Percentiles rank a stretch among this genome's conserved stretches.
Conservation (phyloP, 2,797 vertebrate genomes). For the Podargus strigoides region DNA sequence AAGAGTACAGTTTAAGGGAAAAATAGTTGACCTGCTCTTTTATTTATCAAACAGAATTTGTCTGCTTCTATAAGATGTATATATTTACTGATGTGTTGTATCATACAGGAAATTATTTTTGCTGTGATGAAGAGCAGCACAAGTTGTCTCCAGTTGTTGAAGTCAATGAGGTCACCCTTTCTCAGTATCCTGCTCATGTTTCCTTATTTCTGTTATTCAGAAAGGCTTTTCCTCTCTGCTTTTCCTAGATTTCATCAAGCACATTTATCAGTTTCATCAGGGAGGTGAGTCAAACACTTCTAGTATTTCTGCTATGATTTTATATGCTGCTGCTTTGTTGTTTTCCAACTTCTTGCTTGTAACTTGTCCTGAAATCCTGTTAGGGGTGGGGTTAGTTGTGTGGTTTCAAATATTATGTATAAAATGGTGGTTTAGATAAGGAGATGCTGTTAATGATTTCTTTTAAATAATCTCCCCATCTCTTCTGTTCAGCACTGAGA, state of each 20-base stretch:
- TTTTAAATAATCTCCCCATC: not conserved
- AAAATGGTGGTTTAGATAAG: not conserved
- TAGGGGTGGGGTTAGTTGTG: not conserved
- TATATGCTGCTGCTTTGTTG: not conserved
- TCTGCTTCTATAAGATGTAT: conserved; percentile 6
- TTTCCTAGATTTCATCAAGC: not conserved
- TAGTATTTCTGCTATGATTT: not conserved
- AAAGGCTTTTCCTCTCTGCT: conserved; percentile 13
- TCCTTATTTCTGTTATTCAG: conserved; percentile 19
- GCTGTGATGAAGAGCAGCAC: not conserved
- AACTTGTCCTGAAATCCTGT: not conserved
- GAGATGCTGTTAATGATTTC: not conserved
- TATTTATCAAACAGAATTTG: conserved; percentile 25
- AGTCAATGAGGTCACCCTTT: conserved; percentile 19
- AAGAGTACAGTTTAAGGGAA: not conserved
- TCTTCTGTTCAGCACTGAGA: not conserved
- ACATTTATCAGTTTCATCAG: conserved; percentile 17
- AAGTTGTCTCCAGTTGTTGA: not conserved
- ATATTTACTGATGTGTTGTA: not conserved
- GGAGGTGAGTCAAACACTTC: not conserved
- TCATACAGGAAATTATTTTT: conserved; percentile 18
- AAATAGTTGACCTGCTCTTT: not conserved
- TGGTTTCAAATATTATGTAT: not conserved
- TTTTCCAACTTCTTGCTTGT: not conserved
- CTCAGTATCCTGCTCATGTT: not conserved